These are phyloP conservation scores for Australoheros scitulus DNA, from an alignment of 2,113 vertebrate species.

Conservation along the genomic window DNA sequence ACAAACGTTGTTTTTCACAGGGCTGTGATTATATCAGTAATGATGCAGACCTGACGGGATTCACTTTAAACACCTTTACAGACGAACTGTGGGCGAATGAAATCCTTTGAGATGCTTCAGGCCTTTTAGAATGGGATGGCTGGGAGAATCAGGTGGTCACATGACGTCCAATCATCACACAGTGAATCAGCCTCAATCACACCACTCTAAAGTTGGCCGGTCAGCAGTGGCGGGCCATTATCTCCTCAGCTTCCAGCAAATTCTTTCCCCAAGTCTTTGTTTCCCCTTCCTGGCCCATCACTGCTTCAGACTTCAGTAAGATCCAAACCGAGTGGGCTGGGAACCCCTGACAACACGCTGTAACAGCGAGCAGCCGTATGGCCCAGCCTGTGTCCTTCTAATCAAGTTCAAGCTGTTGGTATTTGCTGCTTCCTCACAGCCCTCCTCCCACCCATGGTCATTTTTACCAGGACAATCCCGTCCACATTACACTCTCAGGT, in stretches of 20 bases:
- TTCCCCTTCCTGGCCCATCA: not conserved
- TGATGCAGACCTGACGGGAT: not conserved
- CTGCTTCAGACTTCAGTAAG: not conserved
- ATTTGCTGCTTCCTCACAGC: not conserved
- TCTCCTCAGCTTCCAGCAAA: not conserved
- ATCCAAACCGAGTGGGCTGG: not conserved
- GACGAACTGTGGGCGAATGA: not conserved
- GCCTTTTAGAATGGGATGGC: not conserved
- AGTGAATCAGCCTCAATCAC: not conserved
- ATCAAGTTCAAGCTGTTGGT: not conserved
- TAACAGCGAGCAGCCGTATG: not conserved
- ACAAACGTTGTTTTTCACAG: too few species aligned
- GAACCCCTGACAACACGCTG: rapidly evolving
- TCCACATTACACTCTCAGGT: too few species aligned
- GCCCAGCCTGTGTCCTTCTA: not conserved
- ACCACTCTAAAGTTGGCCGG: rapidly evolving
- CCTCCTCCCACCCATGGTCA: too few species aligned
- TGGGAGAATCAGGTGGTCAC: too few species aligned
- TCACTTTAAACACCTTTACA: rapidly evolving
- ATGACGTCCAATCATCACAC: not conserved
- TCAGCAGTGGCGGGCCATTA: not conserved
- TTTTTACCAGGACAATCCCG: not conserved
- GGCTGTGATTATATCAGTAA: not conserved
- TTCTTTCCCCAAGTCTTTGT: rapidly evolving
- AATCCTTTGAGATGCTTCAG: not conserved